phyloP scores from a whole-genome alignment of 2,888 invertebrate species.

The Lutraria lutraria region DNA sequence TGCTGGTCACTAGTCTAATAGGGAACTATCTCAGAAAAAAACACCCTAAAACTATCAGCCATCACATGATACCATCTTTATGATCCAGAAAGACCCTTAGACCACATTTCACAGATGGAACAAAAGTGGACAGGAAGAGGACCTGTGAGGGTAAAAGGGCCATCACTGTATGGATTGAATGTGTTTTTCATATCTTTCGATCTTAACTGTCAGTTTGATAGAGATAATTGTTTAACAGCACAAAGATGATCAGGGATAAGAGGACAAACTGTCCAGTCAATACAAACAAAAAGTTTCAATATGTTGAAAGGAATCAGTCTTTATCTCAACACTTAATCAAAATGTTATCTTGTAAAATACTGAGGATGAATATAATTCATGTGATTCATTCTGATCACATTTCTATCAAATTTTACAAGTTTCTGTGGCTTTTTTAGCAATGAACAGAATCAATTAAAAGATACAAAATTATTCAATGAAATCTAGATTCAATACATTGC shows the following conservation, averaged over 20 bases:
- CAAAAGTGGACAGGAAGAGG: conserved; percentile 56
- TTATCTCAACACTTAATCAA: conserved; percentile 10
- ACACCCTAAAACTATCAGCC: conserved; percentile 34
- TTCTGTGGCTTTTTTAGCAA: no score
- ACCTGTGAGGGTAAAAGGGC: conserved; percentile 1
- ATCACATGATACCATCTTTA: conserved; percentile 47
- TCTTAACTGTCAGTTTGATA: conserved; percentile 43
- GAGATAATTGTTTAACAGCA: conserved; percentile 34
- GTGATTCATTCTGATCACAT: background rate
- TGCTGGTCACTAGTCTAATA: conserved; percentile 35
- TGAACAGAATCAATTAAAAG: no score
- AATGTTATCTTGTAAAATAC: background rate
- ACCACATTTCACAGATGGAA: conserved; percentile 30
- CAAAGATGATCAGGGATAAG: conserved; percentile 34
- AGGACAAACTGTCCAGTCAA: conserved; percentile 17
- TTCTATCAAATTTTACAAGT: no score
- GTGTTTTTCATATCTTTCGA: conserved; percentile 18
- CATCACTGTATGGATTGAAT: background rate
- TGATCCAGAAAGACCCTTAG: conserved; percentile 33
- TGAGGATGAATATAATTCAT: background rate
- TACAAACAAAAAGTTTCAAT: conserved; percentile 27
- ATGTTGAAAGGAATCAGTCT: background rate
- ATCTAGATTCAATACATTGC: no score
- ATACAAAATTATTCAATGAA: no score
- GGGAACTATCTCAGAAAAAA: conserved; percentile 1